Conservation (phyloP, 2,797 vertebrate species). For the Rhabdophis nuchalis region DNA sequence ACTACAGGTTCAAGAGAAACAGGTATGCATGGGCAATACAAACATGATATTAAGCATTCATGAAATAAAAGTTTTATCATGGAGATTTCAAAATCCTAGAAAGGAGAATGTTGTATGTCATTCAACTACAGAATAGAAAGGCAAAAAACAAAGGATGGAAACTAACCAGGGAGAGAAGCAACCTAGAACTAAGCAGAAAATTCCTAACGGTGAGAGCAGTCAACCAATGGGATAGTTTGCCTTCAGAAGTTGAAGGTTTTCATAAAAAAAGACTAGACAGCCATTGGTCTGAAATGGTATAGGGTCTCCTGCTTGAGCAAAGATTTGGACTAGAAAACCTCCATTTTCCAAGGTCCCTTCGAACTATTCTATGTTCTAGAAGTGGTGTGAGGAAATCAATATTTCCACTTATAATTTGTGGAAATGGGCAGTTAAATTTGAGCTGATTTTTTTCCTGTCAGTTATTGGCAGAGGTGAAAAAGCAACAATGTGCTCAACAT, state of each 20-base stretch:
- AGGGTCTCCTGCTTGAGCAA: background rate
- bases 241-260: background rate
- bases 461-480: background rate
- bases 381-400: background rate
- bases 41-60: background rate
- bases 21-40: slow-evolving; percentile 40
- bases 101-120: background rate
- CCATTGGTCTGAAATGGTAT: background rate
- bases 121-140: background rate
- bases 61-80: background rate
- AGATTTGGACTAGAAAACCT: background rate
- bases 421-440: background rate
- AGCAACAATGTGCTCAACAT: background rate
- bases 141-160: background rate
- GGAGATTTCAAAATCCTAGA: background rate
- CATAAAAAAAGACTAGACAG: background rate
- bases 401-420: background rate
- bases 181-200: background rate
- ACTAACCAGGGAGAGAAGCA: background rate
- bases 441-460: background rate
- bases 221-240: background rate
- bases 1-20: slow-evolving; percentile 44
- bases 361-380: background rate
- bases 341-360: background rate
- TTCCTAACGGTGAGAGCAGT: background rate